Evolutionary conservation across 2,888 invertebrate species (phyloP).

Genomic region (Eupithecia centaureata): DNA sequence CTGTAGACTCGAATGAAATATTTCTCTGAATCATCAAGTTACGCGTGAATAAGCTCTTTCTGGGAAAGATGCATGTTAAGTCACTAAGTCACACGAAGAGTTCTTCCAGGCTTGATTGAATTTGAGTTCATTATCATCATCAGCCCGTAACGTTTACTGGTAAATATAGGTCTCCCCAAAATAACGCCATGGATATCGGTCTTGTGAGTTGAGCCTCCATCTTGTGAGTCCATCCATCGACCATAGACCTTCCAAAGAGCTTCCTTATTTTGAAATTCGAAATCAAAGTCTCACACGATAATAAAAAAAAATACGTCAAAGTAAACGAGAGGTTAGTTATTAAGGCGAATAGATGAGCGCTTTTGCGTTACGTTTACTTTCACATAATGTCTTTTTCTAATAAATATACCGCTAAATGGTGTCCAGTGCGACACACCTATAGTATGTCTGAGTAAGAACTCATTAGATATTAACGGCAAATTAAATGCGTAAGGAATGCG

Average conservation of each 20-base stretch:
- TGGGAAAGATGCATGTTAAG: neutral
- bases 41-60: neutral
- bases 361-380: conserved; percentile 2
- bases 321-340: neutral
- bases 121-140: neutral
- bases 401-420: conserved; percentile 35
- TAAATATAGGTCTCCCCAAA: neutral
- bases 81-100: neutral
- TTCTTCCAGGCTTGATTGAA: neutral
- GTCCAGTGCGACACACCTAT: conserved; percentile 23
- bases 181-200: too few species aligned
- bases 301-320: neutral
- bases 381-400: neutral
- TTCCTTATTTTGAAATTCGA: neutral
- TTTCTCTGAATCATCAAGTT: neutral
- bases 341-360: neutral
- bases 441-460: conserved; percentile 14
- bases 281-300: neutral
- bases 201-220: too few species aligned
- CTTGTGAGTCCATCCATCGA: too few species aligned
- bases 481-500: conserved; percentile 14
- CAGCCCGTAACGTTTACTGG: neutral
- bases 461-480: conserved; percentile 19
- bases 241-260: too few species aligned
- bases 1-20: neutral